Conservation (phyloP, 2,113 vertebrate species). For the Daboia siamensis region DNA sequence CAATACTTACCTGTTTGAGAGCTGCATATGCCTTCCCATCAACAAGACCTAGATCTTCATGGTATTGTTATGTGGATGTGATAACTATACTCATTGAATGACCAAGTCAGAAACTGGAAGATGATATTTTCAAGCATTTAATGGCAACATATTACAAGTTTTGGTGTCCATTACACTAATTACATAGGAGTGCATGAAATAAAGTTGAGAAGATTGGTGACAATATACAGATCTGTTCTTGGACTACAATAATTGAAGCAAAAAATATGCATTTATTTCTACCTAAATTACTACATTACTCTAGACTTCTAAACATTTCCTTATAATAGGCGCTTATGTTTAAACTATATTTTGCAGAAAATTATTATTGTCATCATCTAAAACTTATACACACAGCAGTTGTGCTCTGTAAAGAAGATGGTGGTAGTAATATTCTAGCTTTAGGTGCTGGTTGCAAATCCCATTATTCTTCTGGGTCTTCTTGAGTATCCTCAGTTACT, state of each 20-base stretch:
- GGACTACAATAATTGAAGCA: background rate
- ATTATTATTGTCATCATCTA: background rate
- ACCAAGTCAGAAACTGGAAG: background rate
- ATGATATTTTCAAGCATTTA: background rate
- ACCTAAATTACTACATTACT: background rate
- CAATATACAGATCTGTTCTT: conserved; percentile 19
- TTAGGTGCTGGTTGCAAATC: background rate
- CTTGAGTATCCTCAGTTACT: background rate
- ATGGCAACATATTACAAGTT: background rate
- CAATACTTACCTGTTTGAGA: background rate
- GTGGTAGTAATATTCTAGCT: background rate
- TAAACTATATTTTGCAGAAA: background rate
- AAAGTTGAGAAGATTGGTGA: conserved; percentile 32
- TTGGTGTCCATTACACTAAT: background rate
- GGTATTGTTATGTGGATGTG: background rate
- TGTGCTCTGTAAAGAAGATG: background rate
- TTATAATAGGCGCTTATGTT: background rate
- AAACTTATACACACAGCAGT: background rate
- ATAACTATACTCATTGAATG: background rate
- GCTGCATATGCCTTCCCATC: background rate
- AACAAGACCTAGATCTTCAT: background rate
- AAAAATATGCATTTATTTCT: background rate
- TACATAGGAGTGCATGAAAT: background rate
- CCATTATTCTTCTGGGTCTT: background rate
- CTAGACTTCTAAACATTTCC: background rate